Evolutionary conservation across 2,113 vertebrate genomes (phyloP).

Genomic region (Tricholaema leucomelas): DNA sequence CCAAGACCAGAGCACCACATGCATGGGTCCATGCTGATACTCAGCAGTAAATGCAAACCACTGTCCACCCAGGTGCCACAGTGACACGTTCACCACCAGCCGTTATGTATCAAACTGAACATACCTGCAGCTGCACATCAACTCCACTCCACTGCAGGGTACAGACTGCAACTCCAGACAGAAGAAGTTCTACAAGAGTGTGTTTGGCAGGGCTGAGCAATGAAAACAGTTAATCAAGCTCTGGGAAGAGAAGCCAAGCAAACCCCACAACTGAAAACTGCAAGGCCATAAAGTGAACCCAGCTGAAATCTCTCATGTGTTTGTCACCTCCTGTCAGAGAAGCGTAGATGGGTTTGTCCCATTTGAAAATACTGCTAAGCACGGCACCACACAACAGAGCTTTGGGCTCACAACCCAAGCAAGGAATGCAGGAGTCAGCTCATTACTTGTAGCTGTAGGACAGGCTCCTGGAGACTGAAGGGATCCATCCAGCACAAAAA

Average conservation of each 20-base stretch:
- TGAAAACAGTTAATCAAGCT: slow-evolving; percentile 41
- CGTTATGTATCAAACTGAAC: not conserved
- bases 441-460: not conserved
- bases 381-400: not conserved
- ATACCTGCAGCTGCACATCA: not conserved
- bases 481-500: not conserved
- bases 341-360: not conserved
- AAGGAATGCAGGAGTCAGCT: not conserved
- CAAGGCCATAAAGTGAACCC: slow-evolving; percentile 53
- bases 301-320: slow-evolving; percentile 30
- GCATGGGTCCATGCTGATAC: not conserved
- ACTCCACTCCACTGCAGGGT: not conserved
- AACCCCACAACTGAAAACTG: slow-evolving; percentile 58
- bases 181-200: not conserved
- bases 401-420: not conserved
- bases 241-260: slow-evolving; percentile 55
- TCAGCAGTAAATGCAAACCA: not conserved
- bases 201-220: slow-evolving; percentile 33
- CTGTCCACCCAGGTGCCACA: not conserved
- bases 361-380: not conserved
- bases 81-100: not conserved
- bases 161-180: not conserved
- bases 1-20: not conserved
- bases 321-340: slow-evolving; percentile 1
- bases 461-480: not conserved